A percentile compares a stretch with the other conserved stretches of the same genome.
These are phyloP conservation scores for Myotis pilosus DNA, from an alignment of 2,797 vertebrate species.

Conservation along the genomic window DNA sequence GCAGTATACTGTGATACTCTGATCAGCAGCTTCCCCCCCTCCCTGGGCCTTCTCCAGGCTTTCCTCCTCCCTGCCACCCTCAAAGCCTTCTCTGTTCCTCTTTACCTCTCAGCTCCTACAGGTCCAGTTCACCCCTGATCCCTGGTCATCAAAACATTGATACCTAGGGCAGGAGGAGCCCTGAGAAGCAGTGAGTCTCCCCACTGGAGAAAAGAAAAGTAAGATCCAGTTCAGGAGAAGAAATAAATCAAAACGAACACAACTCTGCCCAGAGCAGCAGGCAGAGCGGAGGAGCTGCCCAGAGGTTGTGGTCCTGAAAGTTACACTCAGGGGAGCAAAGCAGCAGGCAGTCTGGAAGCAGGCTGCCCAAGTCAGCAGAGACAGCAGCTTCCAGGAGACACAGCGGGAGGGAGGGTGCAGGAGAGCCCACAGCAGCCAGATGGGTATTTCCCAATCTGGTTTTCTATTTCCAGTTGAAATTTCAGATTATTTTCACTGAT, in stretches of 20 bases:
- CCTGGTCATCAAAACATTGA: background rate
- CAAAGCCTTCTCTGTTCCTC: background rate
- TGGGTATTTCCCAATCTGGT: background rate
- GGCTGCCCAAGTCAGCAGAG: background rate
- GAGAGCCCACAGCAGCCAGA: fast-evolving
- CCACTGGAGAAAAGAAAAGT: background rate
- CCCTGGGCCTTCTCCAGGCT: background rate
- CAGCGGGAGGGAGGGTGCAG: too few species aligned
- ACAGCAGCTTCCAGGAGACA: background rate
- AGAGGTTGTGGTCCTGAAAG: constrained; percentile 53
- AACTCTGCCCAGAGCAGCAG: background rate
- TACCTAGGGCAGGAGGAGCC: background rate
- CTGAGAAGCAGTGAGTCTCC: background rate
- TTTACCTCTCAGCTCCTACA: background rate
- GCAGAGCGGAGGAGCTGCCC: constrained; percentile 43
- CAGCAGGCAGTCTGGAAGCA: background rate
- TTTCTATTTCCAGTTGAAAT: background rate
- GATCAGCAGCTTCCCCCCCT: background rate
- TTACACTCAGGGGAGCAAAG: background rate
- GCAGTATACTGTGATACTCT: too few species aligned
- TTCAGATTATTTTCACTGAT: background rate
- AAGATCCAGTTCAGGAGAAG: background rate
- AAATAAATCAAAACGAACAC: background rate
- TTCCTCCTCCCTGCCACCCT: background rate
- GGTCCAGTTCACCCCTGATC: fast-evolving